Evolutionary conservation across 2,888 invertebrate species (phyloP).

Genomic region (Sthenelais limicola): DNA sequence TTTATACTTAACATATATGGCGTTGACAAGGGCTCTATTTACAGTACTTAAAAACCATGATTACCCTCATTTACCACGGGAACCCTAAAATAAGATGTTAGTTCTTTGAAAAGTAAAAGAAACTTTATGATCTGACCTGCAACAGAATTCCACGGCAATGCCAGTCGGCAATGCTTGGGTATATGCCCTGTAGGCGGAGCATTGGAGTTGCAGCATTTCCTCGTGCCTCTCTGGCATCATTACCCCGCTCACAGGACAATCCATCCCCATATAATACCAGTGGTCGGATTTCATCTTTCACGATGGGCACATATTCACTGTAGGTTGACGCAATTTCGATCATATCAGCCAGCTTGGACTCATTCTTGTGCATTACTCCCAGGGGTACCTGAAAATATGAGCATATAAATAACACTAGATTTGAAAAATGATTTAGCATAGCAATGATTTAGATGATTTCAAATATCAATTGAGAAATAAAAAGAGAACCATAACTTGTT

Average conservation of each 20-base stretch:
- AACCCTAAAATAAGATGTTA: not conserved
- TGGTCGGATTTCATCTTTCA: too few relatives aligned
- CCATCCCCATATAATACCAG: slow-evolving; percentile 51
- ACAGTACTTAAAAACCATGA: too few relatives aligned
- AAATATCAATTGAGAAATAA: too few relatives aligned
- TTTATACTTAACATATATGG: too few relatives aligned
- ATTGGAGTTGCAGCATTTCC: slow-evolving; percentile 43
- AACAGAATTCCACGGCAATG: slow-evolving; percentile 47
- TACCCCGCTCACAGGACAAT: slow-evolving; percentile 48
- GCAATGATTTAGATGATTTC: too few relatives aligned
- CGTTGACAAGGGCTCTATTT: too few relatives aligned
- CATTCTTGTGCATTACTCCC: slow-evolving; percentile 52
- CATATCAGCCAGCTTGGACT: slow-evolving; percentile 47
- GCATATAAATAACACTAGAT: too few relatives aligned
- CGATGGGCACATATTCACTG: slow-evolving; percentile 49
- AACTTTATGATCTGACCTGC: too few relatives aligned
- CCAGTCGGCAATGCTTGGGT: slow-evolving; percentile 47
- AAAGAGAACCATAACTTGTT: too few relatives aligned
- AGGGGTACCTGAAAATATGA: slow-evolving; percentile 49
- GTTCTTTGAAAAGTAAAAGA: too few relatives aligned
- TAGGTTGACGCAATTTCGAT: slow-evolving; percentile 51
- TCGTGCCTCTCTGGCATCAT: slow-evolving; percentile 49
- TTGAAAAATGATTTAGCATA: too few relatives aligned
- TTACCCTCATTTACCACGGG: too few relatives aligned
- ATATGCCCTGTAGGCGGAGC: slow-evolving; percentile 45